Conservation (phyloP, 1,140 invertebrate species). For the Drosophila lacertosa region DNA sequence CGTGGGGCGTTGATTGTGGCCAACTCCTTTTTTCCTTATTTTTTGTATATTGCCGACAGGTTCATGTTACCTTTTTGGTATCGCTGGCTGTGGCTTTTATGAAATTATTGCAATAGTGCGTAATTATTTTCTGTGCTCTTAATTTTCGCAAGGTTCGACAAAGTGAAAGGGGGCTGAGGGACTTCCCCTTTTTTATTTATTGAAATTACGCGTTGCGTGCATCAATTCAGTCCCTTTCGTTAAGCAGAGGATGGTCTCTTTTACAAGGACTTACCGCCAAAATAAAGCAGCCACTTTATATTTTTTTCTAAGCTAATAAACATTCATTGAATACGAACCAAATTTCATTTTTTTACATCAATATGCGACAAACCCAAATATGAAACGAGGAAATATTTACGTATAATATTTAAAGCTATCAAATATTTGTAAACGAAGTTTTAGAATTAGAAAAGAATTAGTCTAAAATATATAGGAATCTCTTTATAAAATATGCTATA, state of each 20-base stretch:
- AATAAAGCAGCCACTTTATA: not conserved
- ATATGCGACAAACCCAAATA: no score
- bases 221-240: not conserved
- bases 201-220: slow-evolving; percentile 56
- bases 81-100: slow-evolving; percentile 50
- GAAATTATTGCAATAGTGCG: slow-evolving; percentile 83
- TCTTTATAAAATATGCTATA: no score
- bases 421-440: no score
- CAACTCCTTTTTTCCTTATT: slow-evolving; percentile 60
- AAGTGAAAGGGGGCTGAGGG: slow-evolving; percentile 34
- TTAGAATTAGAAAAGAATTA: no score
- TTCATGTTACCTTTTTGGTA: slow-evolving; percentile 67
- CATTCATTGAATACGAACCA: no score
- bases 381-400: no score
- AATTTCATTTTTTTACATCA: no score
- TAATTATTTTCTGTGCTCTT: slow-evolving; percentile 84
- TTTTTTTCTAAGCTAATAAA: no score
- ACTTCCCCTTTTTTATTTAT: slow-evolving; percentile 49
- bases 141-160: slow-evolving; percentile 56
- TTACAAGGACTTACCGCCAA: not conserved
- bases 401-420: no score
- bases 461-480: no score
- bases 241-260: not conserved
- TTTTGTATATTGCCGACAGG: slow-evolving; percentile 69
- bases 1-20: slow-evolving; percentile 80